Evolutionary conservation across 2,797 vertebrate genomes (phyloP).

Genomic region (Chelon auratus): DNA sequence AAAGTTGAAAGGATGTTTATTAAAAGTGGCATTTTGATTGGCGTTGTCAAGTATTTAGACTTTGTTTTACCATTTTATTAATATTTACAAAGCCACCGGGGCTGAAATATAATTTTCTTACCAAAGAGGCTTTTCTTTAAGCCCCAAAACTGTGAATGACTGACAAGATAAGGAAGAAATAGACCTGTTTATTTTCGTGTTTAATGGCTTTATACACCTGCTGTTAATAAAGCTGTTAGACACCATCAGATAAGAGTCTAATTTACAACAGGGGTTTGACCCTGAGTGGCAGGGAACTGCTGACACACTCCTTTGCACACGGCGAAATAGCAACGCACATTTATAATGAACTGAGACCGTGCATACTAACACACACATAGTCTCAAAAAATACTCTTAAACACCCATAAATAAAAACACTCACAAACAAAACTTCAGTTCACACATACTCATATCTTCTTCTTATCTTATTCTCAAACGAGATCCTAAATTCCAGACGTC

Average conservation of each 20-base stretch:
- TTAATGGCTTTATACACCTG: constrained; percentile 31
- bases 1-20: background rate
- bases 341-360: background rate
- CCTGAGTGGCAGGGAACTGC: constrained; percentile 14
- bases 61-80: background rate
- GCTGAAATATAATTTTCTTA: background rate
- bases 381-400: background rate
- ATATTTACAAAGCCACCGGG: background rate
- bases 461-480: constrained; percentile 44
- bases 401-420: background rate
- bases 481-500: constrained; percentile 38
- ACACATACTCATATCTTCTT: constrained; percentile 15
- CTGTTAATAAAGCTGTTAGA: constrained; percentile 41
- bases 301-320: background rate
- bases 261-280: constrained; percentile 43
- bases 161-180: background rate
- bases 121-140: constrained; percentile 17
- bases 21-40: background rate
- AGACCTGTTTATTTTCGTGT: constrained; percentile 4
- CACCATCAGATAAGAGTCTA: constrained; percentile 34
- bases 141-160: constrained; percentile 4
- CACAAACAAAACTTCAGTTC: background rate
- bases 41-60: background rate
- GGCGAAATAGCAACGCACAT: background rate
- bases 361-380: background rate